Conservation (phyloP, 2,888 invertebrate genomes). For the Lithodes maja region DNA sequence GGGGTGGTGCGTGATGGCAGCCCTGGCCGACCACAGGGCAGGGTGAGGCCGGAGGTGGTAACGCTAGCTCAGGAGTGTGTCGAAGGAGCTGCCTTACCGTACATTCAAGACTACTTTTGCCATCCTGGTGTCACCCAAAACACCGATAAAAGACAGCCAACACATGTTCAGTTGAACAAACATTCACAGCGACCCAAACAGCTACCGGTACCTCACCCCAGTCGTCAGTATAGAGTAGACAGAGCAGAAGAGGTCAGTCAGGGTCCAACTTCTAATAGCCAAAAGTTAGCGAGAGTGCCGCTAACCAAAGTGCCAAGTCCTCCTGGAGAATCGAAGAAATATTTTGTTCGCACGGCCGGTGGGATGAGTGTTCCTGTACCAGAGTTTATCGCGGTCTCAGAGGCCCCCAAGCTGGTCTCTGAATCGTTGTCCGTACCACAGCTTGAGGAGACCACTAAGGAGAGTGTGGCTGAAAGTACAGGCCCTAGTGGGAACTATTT, state of each 20-base stretch:
- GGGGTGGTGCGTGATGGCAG: constrained; percentile 12
- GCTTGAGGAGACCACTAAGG: constrained; percentile 15
- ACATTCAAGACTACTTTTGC: constrained; percentile 24
- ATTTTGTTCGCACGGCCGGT: constrained; percentile 46
- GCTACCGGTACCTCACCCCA: background rate
- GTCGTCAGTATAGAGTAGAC: background rate
- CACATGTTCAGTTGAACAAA: background rate
- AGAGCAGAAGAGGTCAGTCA: background rate
- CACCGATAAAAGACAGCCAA: background rate
- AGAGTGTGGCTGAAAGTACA: background rate
- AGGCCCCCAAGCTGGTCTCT: background rate
- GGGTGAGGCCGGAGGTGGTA: background rate
- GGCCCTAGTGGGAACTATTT: too few species aligned
- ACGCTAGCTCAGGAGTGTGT: constrained; percentile 53
- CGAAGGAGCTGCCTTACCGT: constrained; percentile 15
- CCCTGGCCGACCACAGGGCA: background rate
- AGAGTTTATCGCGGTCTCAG: background rate
- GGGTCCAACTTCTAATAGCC: background rate
- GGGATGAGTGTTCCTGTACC: constrained; percentile 60
- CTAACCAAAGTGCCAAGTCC: constrained; percentile 28
- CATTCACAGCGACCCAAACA: background rate
- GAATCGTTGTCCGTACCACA: constrained; percentile 7
- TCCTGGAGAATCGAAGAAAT: constrained; percentile 23
- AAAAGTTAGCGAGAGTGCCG: constrained; percentile 17
- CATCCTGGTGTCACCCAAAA: background rate